Conservation (phyloP, 92 coral and sea anemone genomes). For the Palythoa heliodiscus region DNA sequence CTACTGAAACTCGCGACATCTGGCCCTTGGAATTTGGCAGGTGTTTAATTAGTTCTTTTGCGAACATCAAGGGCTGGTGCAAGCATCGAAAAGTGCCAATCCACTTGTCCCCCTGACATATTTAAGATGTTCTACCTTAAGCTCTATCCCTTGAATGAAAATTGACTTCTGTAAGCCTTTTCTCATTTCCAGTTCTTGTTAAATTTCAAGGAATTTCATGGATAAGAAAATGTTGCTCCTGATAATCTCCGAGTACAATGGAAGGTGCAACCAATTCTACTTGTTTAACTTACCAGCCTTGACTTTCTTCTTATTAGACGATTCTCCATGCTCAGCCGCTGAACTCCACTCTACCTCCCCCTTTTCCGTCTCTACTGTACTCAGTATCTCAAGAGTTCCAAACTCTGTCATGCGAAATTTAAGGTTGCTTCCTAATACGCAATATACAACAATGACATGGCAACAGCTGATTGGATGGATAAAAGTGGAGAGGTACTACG, state of each 20-base stretch:
- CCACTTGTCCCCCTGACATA: no score
- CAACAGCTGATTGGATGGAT: not conserved
- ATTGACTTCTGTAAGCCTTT: no score
- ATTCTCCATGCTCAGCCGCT: conserved; percentile 7
- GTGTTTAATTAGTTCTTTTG: no score
- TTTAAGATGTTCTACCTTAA: no score
- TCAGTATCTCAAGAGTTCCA: conserved; percentile 41
- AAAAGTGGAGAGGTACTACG: not conserved
- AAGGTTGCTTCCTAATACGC: conserved; percentile 24
- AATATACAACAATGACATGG: not conserved
- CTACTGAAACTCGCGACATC: no score
- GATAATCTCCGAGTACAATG: not conserved
- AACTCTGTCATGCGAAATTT: conserved; percentile 44
- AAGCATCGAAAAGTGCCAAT: not conserved
- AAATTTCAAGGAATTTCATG: not conserved
- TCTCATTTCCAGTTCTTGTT: not conserved
- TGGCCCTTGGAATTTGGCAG: no score
- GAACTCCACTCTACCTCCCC: conserved; percentile 45
- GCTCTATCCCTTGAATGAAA: no score
- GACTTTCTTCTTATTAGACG: not conserved
- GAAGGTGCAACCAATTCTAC: not conserved
- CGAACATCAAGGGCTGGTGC: no score
- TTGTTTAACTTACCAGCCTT: not conserved
- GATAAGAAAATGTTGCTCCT: not conserved
- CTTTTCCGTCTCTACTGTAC: conserved; percentile 43